Base-by-base conservation (phyloP, 2,113 vertebrate species). In the Pangasianodon hypophthalmus region DNA sequence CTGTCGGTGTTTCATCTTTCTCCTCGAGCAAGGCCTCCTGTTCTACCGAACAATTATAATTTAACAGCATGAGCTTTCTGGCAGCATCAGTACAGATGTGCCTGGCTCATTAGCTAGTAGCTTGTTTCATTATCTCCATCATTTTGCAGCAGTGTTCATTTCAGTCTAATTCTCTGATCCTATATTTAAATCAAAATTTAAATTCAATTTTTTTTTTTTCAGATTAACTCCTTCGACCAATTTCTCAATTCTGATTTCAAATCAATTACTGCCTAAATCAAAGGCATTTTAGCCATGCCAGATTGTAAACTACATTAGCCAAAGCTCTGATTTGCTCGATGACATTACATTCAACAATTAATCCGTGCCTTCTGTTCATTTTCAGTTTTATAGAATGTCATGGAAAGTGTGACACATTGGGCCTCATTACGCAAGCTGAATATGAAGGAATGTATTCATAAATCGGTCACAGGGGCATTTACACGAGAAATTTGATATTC, bases 141-240 rank as follows among this genome's bases (percentile, higher is more conserved):
- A 91, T 90, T 94, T 92, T 92, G 94, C 92, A 92, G 92, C 92
- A 92, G 93, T 92, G 93, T 95, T 96, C 94, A 92, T 93, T 92
- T 88, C 83, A 85, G 88, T 92, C 91, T 91, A 91, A 93, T 92
- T 92, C 88, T 77, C 92, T 87, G 82, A 44, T 85, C n/a, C 86
- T 48, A 90, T 44, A 71, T 91, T 94, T 94, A 94, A 94, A 94
- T 94, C 11, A 41, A 58, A 84, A 41, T 46, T 26, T 6, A 29
- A 52, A 52, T 81, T 52, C 13, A 8, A 0, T 48, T 48, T 75
- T 73, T 41, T 2, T 71, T 32, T 37, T 8, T 32, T 54, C 79
- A 81, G 14, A 52, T 83, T 24, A 41, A 44, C 19, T 32, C 32
- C 32, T 84, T 41, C 37, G 26, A 29, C 19, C 32, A 13, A 44